phyloP scores from a whole-genome alignment of 2,113 vertebrate species.

The Proterorhinus semilunaris region DNA sequence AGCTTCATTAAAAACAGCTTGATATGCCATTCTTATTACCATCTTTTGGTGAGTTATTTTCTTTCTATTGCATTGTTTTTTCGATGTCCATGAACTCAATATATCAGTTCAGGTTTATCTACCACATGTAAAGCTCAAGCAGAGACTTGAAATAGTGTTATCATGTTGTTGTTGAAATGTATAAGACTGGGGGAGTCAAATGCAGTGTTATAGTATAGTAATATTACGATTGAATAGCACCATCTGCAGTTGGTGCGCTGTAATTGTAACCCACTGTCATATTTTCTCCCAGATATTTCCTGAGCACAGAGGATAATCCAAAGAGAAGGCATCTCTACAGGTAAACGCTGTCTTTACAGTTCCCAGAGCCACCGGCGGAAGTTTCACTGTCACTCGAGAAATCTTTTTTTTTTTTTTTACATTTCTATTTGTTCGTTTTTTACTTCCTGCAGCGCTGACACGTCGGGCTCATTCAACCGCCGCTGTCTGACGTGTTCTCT shows the following conservation, averaged over 20 bases:
- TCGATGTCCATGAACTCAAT: too few relatives aligned
- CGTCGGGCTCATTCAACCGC: constrained; percentile 88
- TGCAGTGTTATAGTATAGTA: too few relatives aligned
- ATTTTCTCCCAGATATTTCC: constrained; percentile 82
- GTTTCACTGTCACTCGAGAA: background rate
- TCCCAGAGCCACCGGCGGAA: rapidly evolving
- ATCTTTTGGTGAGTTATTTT: background rate
- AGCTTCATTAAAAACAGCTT: background rate
- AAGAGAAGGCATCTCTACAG: constrained; percentile 92
- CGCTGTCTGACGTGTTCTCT: constrained; percentile 90
- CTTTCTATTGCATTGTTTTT: background rate
- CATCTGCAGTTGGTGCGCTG: background rate
- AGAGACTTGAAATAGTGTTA: too few relatives aligned
- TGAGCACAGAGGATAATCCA: constrained; percentile 92
- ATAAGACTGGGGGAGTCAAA: too few relatives aligned
- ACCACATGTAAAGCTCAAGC: too few relatives aligned
- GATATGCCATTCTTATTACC: constrained; percentile 11
- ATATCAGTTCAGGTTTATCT: too few relatives aligned
- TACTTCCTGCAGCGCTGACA: constrained; percentile 80
- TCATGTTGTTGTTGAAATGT: too few relatives aligned
- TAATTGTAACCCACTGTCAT: background rate
- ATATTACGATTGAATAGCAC: background rate
- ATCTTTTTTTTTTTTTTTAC: background rate
- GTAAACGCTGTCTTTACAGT: constrained; percentile 55
- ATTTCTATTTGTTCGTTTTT: background rate